Base-by-base conservation (phyloP, 2,113 vertebrate species). In the Coptodon rendalli region DNA sequence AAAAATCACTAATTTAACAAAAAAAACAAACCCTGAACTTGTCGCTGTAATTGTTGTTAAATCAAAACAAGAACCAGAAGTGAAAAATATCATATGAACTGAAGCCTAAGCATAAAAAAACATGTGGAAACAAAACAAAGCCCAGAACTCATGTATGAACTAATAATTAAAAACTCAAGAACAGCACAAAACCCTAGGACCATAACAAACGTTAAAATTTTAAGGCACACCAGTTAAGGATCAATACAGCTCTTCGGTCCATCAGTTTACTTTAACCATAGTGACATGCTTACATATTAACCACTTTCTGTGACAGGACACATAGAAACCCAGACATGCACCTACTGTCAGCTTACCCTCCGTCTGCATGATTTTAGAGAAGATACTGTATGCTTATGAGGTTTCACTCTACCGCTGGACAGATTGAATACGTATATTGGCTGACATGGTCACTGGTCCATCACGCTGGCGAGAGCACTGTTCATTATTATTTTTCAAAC, bases 401-500 rank as follows among this genome's bases (percentile, higher is more conserved):
- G 13, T 80, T 80, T 80, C 19, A 31, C 54, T 79, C 6, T 24
- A 43, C 16, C 6, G 3, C 48, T 73, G 13, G 12, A 61, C n/a
- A 81, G 22, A 59, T 52, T 66, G 29, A 61, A 59, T 7, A n/a
- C n/a, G 12, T 43, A 43, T 76, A 48, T 36, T 79, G 6, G 13
- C 14, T 80, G 16, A 50, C 53, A 80, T 14, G 27, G 50, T 56
- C 38, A 52, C 59, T 81, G 52, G 29, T 45, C 22, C 43, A 85
- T 43, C 53, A 52, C 7, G 43, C 71, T 34, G 40, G 8, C 2
- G 12, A 81, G 38, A 79, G 4, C 19, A 31, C 17, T 27, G 38
- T 43, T 48, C 53, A 87, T 27, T 53, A n/a, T 53, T 48, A 43
- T 34, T 68, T 68, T 76, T 81, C 56, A 54, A 73, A 17, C 48